Evolutionary conservation across 2,888 invertebrate genomes (phyloP).

Genomic region (Lymantria dispar): DNA sequence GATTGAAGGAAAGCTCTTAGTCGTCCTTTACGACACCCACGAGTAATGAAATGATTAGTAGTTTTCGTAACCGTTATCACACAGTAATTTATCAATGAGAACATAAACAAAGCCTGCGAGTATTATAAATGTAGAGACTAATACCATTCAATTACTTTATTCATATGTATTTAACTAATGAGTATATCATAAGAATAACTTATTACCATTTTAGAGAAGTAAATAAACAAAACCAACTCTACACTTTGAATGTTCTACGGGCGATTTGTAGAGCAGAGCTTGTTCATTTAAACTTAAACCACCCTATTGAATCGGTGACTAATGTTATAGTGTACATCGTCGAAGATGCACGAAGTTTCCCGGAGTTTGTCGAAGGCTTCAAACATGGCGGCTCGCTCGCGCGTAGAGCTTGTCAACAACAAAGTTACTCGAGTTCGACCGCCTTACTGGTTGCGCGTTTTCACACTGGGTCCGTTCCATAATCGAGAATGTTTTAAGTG

Average conservation of each 20-base stretch:
- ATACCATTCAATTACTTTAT: neutral
- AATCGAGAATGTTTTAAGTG: conserved; percentile 42
- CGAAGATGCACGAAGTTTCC: conserved; percentile 46
- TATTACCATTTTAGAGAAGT: neutral
- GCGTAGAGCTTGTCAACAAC: conserved; percentile 72
- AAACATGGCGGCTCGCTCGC: conserved; percentile 67
- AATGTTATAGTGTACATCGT: conserved; percentile 22
- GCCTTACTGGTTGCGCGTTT: conserved; percentile 55
- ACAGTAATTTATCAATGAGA: no score
- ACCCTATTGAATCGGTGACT: neutral
- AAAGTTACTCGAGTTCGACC: conserved; percentile 64
- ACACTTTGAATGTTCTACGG: neutral
- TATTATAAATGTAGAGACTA: neutral
- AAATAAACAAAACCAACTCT: conserved; percentile 3
- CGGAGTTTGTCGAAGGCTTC: conserved; percentile 63
- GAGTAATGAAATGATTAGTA: no score
- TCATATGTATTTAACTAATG: neutral
- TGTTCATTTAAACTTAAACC: conserved; percentile 22
- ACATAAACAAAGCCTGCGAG: no score
- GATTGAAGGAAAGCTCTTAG: no score
- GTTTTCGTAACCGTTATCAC: no score
- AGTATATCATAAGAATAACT: neutral
- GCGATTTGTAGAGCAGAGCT: conserved; percentile 16
- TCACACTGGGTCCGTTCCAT: conserved; percentile 26
- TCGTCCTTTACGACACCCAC: no score